phyloP scores from a whole-genome alignment of 92 coral and sea anemone species.

The Actinernus sp. region DNA sequence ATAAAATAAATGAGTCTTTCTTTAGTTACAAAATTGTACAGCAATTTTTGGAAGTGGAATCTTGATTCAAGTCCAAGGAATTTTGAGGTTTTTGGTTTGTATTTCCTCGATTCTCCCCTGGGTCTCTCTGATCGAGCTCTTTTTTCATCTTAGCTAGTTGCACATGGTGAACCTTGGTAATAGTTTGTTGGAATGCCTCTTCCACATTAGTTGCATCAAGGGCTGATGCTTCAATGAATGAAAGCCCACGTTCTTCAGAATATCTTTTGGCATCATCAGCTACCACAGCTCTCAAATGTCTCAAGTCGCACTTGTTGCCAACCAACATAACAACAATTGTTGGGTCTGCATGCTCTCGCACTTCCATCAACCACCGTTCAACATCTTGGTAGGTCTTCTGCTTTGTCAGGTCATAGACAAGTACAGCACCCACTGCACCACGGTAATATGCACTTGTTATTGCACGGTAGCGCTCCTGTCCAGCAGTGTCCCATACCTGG shows the following conservation, averaged over 20 bases:
- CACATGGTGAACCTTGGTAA: conserved; percentile 87
- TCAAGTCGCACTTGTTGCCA: conserved; percentile 97
- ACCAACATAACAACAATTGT: conserved; percentile 98
- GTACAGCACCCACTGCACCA: conserved; percentile 96
- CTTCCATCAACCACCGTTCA: conserved; percentile 92
- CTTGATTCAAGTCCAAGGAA: conserved; percentile 53
- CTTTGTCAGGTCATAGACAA: conserved; percentile 95
- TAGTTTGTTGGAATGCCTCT: conserved; percentile 96
- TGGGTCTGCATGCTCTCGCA: conserved; percentile 93
- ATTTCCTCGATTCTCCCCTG: conserved; percentile 45
- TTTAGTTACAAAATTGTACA: conserved; percentile 37
- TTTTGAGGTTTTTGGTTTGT: conserved; percentile 46
- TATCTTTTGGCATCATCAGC: conserved; percentile 89
- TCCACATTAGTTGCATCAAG: conserved; percentile 97
- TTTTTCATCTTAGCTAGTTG: conserved; percentile 95
- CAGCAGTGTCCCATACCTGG: conserved; percentile 99
- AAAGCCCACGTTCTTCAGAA: conserved; percentile 77
- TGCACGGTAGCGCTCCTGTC: conserved; percentile 97
- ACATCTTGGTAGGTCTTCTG: conserved; percentile 97
- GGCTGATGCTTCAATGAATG: conserved; percentile 97
- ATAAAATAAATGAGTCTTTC: too few relatives aligned
- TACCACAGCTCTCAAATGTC: conserved; percentile 91
- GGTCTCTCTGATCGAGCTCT: conserved; percentile 81
- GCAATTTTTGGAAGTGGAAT: conserved; percentile 11
- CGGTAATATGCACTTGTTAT: conserved; percentile 99